phyloP scores from a whole-genome alignment of 2,888 invertebrate genomes.

The Bellardia bayeri region DNA sequence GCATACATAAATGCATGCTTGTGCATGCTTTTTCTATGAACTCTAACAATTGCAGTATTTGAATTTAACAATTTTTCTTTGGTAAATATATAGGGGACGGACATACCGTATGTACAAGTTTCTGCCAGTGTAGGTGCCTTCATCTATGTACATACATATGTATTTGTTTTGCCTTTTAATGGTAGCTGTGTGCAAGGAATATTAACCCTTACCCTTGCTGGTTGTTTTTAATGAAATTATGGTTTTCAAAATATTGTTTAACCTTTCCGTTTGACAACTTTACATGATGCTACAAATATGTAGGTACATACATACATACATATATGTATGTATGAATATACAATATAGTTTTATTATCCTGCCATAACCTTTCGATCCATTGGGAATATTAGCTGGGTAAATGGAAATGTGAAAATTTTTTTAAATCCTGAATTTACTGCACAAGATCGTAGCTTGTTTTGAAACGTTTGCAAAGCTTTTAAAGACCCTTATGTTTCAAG shows the following conservation, averaged over 20 bases:
- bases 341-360: conserved; percentile 28
- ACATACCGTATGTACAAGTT: not conserved
- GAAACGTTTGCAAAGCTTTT: too few relatives aligned
- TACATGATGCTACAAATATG: conserved; percentile 67
- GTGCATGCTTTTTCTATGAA: not conserved
- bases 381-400: too few relatives aligned
- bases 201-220: conserved; percentile 11
- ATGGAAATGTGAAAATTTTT: too few relatives aligned
- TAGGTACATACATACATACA: not conserved
- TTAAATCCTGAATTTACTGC: too few relatives aligned
- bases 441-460: too few relatives aligned
- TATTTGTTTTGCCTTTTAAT: conserved; percentile 36
- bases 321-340: not conserved
- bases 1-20: conserved; percentile 19
- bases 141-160: not conserved
- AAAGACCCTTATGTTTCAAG: too few relatives aligned
- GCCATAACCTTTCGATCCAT: conserved; percentile 13
- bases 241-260: conserved; percentile 70
- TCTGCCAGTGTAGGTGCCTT: conserved; percentile 39
- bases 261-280: conserved; percentile 70
- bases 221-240: conserved; percentile 60
- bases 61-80: conserved; percentile 53
- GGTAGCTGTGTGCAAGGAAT: not conserved
- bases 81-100: not conserved
- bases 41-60: conserved; percentile 55